These are phyloP conservation scores for Acomys russatus DNA, from an alignment of 2,797 vertebrate genomes.

Conservation along the genomic window DNA sequence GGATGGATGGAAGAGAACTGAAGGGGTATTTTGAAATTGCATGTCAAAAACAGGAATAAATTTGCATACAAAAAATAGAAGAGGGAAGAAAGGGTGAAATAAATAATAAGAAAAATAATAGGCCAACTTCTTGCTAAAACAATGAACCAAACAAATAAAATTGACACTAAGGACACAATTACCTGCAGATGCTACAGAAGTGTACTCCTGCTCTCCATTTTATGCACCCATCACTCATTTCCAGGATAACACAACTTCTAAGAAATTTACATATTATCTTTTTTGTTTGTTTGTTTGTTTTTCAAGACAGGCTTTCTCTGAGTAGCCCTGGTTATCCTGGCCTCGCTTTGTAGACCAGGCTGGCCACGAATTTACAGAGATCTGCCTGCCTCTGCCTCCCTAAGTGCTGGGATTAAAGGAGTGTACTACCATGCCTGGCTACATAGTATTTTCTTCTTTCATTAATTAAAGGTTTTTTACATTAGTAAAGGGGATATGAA, in stretches of 20 bases:
- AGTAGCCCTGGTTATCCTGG: too few relatives aligned
- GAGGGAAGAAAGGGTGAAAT: not conserved
- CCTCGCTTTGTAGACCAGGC: too few relatives aligned
- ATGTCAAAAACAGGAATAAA: not conserved
- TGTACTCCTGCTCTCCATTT: not conserved
- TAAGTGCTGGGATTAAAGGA: too few relatives aligned
- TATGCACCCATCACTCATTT: not conserved
- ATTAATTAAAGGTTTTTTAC: not conserved
- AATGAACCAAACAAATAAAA: constrained; percentile 15
- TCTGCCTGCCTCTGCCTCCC: too few relatives aligned
- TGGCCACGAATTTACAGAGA: too few relatives aligned
- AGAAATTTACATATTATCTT: constrained; percentile 2
- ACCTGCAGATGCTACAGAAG: not conserved
- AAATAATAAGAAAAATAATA: constrained; percentile 21
- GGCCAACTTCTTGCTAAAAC: constrained; percentile 22
- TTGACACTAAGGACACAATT: not conserved
- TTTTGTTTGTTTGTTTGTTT: too few relatives aligned
- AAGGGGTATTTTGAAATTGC: not conserved
- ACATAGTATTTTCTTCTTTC: constrained; percentile 1
- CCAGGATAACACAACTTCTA: constrained; percentile 15
- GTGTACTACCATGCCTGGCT: too few relatives aligned
- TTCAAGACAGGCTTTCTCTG: too few relatives aligned
- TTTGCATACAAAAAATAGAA: not conserved
- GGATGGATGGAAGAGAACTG: not conserved
- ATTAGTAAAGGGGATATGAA: constrained; percentile 18